Conservation (phyloP, 1,140 invertebrate species). For the Mercenaria mercenaria region DNA sequence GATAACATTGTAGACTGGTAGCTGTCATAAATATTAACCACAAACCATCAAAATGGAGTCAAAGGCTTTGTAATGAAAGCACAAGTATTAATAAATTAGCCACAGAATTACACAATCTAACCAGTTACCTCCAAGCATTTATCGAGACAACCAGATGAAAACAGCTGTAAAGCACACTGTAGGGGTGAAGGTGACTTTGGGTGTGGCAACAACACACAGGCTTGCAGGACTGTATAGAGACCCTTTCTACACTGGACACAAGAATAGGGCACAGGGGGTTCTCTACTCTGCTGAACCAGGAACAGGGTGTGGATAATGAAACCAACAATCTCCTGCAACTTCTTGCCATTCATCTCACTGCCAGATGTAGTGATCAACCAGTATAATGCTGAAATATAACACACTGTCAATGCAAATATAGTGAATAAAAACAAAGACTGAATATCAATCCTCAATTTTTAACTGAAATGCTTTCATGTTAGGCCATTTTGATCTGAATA, state of each 20-base stretch:
- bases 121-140: constrained; percentile 53
- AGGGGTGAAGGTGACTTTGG: constrained; percentile 5
- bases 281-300: constrained; percentile 22
- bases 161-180: constrained; percentile 36
- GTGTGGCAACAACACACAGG: not conserved
- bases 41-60: no score
- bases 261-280: constrained; percentile 30
- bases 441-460: no score
- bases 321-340: constrained; percentile 19
- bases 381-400: constrained; percentile 58
- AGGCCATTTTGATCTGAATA: no score
- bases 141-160: constrained; percentile 33
- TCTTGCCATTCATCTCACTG: constrained; percentile 2
- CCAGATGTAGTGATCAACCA: constrained; percentile 56
- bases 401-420: no score
- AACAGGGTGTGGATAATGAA: constrained; percentile 51
- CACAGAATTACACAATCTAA: no score
- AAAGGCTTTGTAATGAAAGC: no score
- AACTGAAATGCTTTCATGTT: no score
- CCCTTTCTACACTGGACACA: constrained; percentile 1
- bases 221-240: constrained; percentile 45
- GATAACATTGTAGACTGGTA: no score
- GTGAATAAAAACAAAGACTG: no score
- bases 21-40: no score
- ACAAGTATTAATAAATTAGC: no score